Evolutionary conservation across 1,140 invertebrate species (phyloP).

Genomic region (Drosophila watanabei): DNA sequence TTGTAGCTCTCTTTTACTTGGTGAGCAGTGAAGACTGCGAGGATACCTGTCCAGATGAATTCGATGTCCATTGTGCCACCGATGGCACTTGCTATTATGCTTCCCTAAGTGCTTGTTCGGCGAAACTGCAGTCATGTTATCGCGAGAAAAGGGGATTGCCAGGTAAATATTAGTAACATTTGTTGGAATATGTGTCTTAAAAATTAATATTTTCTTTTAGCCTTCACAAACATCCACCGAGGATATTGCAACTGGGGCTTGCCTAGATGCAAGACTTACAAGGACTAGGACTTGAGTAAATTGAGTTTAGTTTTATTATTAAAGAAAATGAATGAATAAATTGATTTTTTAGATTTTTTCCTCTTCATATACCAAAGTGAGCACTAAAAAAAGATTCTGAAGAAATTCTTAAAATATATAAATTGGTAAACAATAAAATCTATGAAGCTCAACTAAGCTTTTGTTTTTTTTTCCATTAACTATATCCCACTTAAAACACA

Average conservation of each 20-base stretch:
- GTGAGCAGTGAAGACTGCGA: not conserved
- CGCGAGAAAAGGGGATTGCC: slow-evolving; percentile 5
- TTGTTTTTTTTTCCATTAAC: too few species aligned
- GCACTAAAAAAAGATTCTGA: not conserved
- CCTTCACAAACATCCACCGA: not conserved
- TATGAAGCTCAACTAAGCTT: too few species aligned
- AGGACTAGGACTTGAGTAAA: not conserved
- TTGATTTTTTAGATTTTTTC: too few species aligned
- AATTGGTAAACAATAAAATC: too few species aligned
- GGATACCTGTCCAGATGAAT: not conserved
- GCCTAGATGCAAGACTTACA: not conserved
- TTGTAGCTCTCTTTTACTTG: not conserved
- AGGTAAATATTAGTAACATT: not conserved
- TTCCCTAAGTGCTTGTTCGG: not conserved
- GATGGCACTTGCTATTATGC: not conserved
- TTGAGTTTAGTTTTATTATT: too few species aligned
- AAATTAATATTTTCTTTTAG: not conserved
- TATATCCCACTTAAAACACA: not conserved
- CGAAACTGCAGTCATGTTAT: slow-evolving; percentile 7
- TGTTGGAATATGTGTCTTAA: too few species aligned
- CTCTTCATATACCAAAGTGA: not conserved
- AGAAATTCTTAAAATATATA: not conserved
- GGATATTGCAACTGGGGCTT: not conserved
- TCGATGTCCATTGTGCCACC: slow-evolving; percentile 9
- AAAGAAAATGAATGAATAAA: too few species aligned